Evolutionary conservation across 2,888 invertebrate genomes (phyloP).

Genomic region (Polydrusus cervinus): DNA sequence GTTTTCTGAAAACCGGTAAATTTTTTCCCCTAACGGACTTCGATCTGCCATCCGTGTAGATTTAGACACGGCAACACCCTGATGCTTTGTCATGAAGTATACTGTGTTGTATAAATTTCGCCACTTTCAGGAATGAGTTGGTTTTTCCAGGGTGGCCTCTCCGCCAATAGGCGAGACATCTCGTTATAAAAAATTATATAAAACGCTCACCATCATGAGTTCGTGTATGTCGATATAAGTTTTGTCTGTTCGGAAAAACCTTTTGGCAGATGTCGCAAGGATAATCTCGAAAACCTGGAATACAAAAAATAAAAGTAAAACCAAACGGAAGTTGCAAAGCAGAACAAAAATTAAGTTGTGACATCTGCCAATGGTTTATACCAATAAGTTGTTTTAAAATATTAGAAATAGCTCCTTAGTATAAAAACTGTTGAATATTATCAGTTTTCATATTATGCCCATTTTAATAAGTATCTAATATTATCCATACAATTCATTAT

Average conservation of each 20-base stretch:
- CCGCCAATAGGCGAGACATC: not conserved
- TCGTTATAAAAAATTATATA: not conserved
- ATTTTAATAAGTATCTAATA: too few relatives aligned
- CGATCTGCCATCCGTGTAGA: too few relatives aligned
- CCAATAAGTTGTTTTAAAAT: not conserved
- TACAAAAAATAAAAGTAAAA: constrained; percentile 13
- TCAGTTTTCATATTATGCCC: too few relatives aligned
- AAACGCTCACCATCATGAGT: constrained; percentile 65
- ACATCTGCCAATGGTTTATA: constrained; percentile 15
- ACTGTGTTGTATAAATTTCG: too few relatives aligned
- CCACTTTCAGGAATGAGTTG: not conserved
- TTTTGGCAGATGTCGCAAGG: constrained; percentile 18
- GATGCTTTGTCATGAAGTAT: too few relatives aligned
- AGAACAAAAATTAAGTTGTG: constrained; percentile 7
- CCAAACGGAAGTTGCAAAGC: not conserved
- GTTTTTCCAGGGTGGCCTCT: too few relatives aligned
- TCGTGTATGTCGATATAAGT: constrained; percentile 65
- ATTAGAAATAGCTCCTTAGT: too few relatives aligned
- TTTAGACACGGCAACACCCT: too few relatives aligned
- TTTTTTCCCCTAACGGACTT: too few relatives aligned
- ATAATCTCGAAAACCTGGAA: constrained; percentile 15
- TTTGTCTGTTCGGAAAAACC: constrained; percentile 52
- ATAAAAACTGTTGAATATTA: too few relatives aligned
- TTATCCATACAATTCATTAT: too few relatives aligned
- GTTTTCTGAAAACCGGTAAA: too few relatives aligned